phyloP scores from a whole-genome alignment of 2,797 vertebrate species.

The Naso thynnoides region DNA sequence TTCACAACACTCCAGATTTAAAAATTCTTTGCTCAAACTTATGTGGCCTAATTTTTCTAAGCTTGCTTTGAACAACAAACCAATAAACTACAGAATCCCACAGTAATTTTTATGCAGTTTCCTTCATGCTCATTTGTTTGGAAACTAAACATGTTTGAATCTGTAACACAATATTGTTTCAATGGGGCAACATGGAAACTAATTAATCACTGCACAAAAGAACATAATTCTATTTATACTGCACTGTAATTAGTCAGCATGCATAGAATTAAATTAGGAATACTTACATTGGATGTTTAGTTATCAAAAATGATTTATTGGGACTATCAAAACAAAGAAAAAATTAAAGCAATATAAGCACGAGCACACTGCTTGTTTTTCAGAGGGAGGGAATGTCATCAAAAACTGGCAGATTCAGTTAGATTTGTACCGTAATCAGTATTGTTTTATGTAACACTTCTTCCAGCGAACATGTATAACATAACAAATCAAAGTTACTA shows the following conservation, averaged over 20 bases:
- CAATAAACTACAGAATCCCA: constrained; percentile 18
- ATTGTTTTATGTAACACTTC: constrained; percentile 9
- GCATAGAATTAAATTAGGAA: constrained; percentile 53
- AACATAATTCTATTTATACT: constrained; percentile 61
- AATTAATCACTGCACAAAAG: constrained; percentile 68
- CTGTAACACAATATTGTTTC: constrained; percentile 54
- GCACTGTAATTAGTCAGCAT: constrained; percentile 60
- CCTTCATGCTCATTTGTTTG: constrained; percentile 58
- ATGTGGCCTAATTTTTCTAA: constrained; percentile 32
- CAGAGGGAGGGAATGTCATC: neutral
- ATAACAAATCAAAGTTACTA: constrained; percentile 17
- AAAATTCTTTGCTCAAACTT: constrained; percentile 11
- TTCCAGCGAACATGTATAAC: constrained; percentile 13
- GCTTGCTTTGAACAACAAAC: constrained; percentile 19
- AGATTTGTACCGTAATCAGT: constrained; percentile 14
- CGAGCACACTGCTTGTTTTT: constrained; percentile 11
- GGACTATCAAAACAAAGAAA: constrained; percentile 38
- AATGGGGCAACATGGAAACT: constrained; percentile 43
- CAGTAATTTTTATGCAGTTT: constrained; percentile 27
- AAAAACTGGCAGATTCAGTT: constrained; percentile 17
- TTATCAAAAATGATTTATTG: constrained; percentile 73
- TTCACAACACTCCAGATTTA: neutral
- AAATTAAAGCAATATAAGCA: constrained; percentile 28
- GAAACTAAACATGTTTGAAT: constrained; percentile 48
- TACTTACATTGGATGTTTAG: constrained; percentile 48